These are phyloP conservation scores for Phymanthus crucifer DNA, from an alignment of 92 coral and sea anemone genomes.

Conservation along the genomic window DNA sequence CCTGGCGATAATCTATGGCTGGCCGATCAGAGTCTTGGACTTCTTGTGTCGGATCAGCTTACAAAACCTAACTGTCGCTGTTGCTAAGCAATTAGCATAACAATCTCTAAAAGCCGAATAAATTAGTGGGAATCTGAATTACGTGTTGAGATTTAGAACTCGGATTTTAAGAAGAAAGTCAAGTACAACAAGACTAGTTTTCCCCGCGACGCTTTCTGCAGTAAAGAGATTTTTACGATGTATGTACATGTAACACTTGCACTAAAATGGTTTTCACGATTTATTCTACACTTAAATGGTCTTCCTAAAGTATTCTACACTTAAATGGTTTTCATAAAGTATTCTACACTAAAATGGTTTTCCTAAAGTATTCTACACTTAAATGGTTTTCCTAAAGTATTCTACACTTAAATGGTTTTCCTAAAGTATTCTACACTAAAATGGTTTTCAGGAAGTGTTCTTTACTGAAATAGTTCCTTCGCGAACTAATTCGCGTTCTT, in stretches of 20 bases:
- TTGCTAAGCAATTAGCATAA: constrained; percentile 30
- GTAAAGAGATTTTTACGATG: neutral
- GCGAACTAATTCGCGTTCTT: neutral
- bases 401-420: neutral
- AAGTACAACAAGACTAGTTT: neutral
- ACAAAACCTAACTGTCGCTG: neutral
- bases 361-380: neutral
- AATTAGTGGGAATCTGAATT: neutral
- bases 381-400: neutral
- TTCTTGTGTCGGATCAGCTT: neutral
- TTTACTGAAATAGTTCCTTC: neutral
- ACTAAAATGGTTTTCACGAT: neutral
- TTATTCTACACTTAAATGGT: neutral
- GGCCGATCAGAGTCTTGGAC: neutral
- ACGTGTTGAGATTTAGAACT: neutral
- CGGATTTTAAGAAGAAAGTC: neutral
- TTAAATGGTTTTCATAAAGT: neutral
- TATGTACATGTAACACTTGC: too few relatives aligned
- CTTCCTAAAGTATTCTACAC: too few relatives aligned
- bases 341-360: neutral
- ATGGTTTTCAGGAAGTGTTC: neutral
- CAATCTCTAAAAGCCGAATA: neutral
- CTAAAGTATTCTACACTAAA: neutral
- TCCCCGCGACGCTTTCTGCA: neutral
- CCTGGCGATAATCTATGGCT: neutral